Base-by-base conservation (phyloP, 2,113 vertebrate species). In the Xerus inauris region DNA sequence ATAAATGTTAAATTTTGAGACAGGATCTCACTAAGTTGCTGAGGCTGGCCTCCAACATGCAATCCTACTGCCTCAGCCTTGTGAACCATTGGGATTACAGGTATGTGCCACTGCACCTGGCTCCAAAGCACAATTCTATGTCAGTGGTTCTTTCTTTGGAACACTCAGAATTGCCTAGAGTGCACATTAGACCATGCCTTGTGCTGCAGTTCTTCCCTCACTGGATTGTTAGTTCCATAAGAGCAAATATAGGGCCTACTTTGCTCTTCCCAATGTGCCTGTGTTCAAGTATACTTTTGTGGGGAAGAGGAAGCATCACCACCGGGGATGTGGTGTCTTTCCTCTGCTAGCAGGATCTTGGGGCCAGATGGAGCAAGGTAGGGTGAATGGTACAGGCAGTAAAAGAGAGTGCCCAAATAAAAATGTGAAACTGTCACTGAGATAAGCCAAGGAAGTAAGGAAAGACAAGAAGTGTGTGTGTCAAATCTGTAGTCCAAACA, bases 331-430 rank as follows among this genome's bases (percentile, higher is more conserved):
- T 65, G 45, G 5, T 51, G 30, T 35, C 42, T 28, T 24, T 16
- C 12, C 47, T 91, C 86, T 77, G 57, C 69, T 87, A 1, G 2
- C 38, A 49, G 47, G 47, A 42, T 38, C n/a, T 7, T 5, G 6
- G 47, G 57, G 22, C 38, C 77, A 28, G 11, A 32, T 22, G 42
- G 35, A 9, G 22, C 38, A 6, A 13, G 38, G 9, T 22, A 13
- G 28, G 16, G 6, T n/a, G 1, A 26, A 45, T 1, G 0, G 54
- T 65, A 5, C 1, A 38, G 67, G 45, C 19, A 17, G 24, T 28
- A 14, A 30, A 49, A 65, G 69, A 87, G 51, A 79, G 19, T 20
- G 19, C 22, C 17, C 42, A 28, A 35, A 81, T 2, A 2, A 72
- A 24, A 35, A 42, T 0, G 35, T 32, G 62, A 28, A 26, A 72